Percentiles rank a stretch among this genome's conserved stretches.
phyloP scores from a whole-genome alignment of 1,140 invertebrate species.

The Mya arenaria region DNA sequence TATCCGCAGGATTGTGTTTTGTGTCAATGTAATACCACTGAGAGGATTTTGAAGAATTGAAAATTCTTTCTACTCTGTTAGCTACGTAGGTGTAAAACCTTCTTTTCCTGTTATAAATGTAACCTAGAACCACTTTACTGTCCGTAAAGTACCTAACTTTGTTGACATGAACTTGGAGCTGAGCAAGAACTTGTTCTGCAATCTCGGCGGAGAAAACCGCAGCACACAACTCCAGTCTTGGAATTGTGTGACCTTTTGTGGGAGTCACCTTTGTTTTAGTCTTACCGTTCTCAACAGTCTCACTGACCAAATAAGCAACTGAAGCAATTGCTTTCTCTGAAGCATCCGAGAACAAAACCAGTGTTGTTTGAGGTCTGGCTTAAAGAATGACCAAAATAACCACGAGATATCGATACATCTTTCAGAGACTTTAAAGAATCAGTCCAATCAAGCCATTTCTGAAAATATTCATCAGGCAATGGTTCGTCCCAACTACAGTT shows the following conservation, averaged over 20 bases:
- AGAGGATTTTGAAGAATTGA: neutral
- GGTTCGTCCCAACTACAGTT: constrained; percentile 55
- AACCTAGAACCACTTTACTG: constrained; percentile 29
- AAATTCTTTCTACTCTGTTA: constrained; percentile 44
- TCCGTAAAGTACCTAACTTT: constrained; percentile 25
- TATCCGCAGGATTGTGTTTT: constrained; percentile 53
- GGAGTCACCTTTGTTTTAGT: constrained; percentile 15
- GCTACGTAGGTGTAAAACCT: constrained; percentile 45
- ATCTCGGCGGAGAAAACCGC: constrained; percentile 37
- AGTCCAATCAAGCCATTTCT: constrained; percentile 38
- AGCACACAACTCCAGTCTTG: constrained; percentile 44
- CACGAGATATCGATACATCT: constrained; percentile 25
- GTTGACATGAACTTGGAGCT: neutral
- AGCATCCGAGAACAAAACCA: constrained; percentile 59
- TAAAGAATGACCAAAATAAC: constrained; percentile 21
- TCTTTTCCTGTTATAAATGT: constrained; percentile 25
- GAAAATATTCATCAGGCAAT: constrained; percentile 5
- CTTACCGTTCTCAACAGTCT: constrained; percentile 1
- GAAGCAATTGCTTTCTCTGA: constrained; percentile 52
- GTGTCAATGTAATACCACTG: constrained; percentile 48
- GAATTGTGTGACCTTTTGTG: constrained; percentile 20
- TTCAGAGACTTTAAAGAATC: constrained; percentile 19
- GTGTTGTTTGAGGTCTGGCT: neutral
- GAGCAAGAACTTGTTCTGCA: neutral
- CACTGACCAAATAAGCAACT: constrained; percentile 33